A percentile compares a stretch with the other conserved stretches of the same genome.
These are phyloP conservation scores for Philaethria dido DNA, from an alignment of 2,888 invertebrate genomes.

Conservation along the genomic window DNA sequence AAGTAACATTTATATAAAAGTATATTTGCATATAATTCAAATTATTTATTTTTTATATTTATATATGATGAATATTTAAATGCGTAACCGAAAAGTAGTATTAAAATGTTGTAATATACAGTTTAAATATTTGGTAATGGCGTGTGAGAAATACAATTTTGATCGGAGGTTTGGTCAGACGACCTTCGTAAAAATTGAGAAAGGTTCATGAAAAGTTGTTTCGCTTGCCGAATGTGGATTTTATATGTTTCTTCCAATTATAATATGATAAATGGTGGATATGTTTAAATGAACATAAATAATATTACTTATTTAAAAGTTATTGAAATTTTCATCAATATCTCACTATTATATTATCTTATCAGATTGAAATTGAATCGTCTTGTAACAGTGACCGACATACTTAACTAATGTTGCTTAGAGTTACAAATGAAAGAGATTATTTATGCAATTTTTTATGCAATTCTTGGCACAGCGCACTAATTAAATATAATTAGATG, in stretches of 20 bases:
- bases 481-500: background rate
- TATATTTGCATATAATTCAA: no score
- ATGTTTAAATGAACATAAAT: no score
- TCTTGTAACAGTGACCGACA: background rate
- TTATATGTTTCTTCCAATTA: background rate
- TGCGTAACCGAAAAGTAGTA: background rate
- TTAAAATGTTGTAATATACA: constrained; percentile 13
- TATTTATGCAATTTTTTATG: background rate
- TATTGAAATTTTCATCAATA: no score
- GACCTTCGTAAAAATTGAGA: constrained; percentile 29
- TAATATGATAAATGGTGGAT: no score
- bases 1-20: background rate
- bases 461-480: background rate
- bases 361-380: background rate
- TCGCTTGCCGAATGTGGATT: background rate
- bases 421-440: background rate
- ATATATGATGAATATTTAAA: no score
- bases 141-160: constrained; percentile 12
- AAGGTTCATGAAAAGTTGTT: constrained; percentile 27
- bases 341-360: background rate
- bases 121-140: background rate
- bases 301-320: no score
- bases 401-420: background rate
- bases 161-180: constrained; percentile 10
- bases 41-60: no score